These are phyloP conservation scores for Alouatta palliata DNA, from an alignment of 2,113 vertebrate species.

Conservation along the genomic window DNA sequence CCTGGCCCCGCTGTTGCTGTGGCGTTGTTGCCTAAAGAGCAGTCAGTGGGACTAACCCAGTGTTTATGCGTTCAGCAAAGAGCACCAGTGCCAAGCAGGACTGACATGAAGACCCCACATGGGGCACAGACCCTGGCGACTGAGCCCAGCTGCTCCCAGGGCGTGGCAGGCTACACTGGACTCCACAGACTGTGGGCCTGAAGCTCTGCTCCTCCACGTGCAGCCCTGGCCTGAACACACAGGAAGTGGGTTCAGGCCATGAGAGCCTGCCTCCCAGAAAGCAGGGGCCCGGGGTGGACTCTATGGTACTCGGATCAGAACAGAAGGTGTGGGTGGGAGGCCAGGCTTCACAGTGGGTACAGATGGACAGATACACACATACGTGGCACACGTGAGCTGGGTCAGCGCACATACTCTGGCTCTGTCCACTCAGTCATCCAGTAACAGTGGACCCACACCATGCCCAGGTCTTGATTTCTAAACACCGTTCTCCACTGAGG, in stretches of 20 bases:
- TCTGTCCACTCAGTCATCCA: background rate
- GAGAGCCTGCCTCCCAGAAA: too few relatives aligned
- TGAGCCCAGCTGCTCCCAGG: background rate
- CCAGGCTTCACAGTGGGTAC: background rate
- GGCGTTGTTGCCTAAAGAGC: background rate
- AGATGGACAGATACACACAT: background rate
- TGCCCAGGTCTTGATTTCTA: background rate
- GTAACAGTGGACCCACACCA: background rate
- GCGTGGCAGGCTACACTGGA: background rate
- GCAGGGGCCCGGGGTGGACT: background rate
- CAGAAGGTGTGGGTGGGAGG: too few relatives aligned
- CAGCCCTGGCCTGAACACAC: background rate
- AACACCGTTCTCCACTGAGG: background rate
- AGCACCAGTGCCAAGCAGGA: rapidly evolving
- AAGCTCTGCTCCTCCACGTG: background rate
- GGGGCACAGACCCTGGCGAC: background rate
- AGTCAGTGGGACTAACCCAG: background rate
- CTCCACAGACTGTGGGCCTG: background rate
- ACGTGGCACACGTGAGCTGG: rapidly evolving
- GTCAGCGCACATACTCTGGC: background rate
- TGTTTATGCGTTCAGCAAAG: background rate
- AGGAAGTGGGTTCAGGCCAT: background rate
- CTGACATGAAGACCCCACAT: background rate
- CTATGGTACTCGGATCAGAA: rapidly evolving
- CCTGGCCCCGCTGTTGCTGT: background rate